Evolutionary conservation across 2,797 vertebrate species (phyloP), one percentile per base, ranked within the genome.

Genomic region (Pogoniulus pusillus): DNA sequence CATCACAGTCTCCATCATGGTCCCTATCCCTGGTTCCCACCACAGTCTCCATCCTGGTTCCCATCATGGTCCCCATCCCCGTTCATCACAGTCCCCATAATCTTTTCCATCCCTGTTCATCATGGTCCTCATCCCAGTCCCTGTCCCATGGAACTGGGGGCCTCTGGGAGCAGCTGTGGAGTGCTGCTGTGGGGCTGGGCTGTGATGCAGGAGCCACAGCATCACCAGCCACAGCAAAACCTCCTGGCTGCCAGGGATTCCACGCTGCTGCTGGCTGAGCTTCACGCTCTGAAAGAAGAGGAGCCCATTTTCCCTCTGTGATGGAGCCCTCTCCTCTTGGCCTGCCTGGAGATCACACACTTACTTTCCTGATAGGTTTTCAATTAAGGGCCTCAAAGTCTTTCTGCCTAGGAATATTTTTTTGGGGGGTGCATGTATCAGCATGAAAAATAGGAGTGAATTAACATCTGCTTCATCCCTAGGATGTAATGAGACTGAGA

Each of bases 361-460:
- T 13, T 87, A 90, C 84, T 7, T 66, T 95, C 91, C 24, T 69
- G 93, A 96, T 96, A 96, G 95, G 95, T 96, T 96, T 96, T 96
- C 96, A 96, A 91, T 96, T 96, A 96, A 95, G 90, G 90, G 59
- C 89, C 82, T 88, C 73, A 59, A 81, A 81, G 85, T n/a, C 39
- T 95, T 78, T 91, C 88, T 79, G 77, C 70, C 65, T 53, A 84
- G 88, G 45, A 47, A 9, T 12, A 37, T 9, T 39, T 39, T 39
- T 39, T 39, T 9, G 9, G 9, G 45, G 45, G 24, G 13, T 23
- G 34, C 58, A 16, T n/a, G 58, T 70, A 78, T 75, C 78, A 75
- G 79, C 74, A 71, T 75, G 79, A 83, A 60, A 80, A 90, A 66
- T 45, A 83, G 37, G 65, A 62, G 29, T 37, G 58, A 71, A 83